Evolutionary conservation across 2,797 vertebrate species (phyloP).

Genomic region (Sebastes vulpes): DNA sequence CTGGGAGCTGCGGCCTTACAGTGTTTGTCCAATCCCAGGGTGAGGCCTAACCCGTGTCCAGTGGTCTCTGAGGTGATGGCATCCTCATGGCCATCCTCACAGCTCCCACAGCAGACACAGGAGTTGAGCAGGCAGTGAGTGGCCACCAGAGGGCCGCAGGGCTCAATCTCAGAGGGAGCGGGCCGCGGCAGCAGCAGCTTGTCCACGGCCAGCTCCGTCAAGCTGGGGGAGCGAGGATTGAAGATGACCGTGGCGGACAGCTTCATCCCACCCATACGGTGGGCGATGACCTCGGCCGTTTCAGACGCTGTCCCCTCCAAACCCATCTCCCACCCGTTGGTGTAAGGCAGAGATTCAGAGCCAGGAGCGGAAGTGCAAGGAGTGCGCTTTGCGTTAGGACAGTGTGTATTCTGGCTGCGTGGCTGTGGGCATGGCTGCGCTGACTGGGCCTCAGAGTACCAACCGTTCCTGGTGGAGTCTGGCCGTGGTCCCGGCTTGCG

Average conservation of each 20-base stretch:
- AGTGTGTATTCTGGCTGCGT: slow-evolving; percentile 59
- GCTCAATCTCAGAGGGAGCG: slow-evolving; percentile 70
- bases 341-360: slow-evolving; percentile 83
- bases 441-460: slow-evolving; percentile 70
- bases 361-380: slow-evolving; percentile 71
- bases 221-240: slow-evolving; percentile 92
- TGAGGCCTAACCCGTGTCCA: slow-evolving; percentile 71
- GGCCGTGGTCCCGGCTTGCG: slow-evolving; percentile 46
- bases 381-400: slow-evolving; percentile 68
- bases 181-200: slow-evolving; percentile 79
- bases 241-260: slow-evolving; percentile 98
- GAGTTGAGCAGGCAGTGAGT: slow-evolving; percentile 95
- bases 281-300: slow-evolving; percentile 93
- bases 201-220: slow-evolving; percentile 83
- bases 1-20: slow-evolving; percentile 79
- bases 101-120: slow-evolving; percentile 96
- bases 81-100: slow-evolving; percentile 90
- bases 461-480: slow-evolving; percentile 72
- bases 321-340: slow-evolving; percentile 90
- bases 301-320: slow-evolving; percentile 84
- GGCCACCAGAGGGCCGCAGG: slow-evolving; percentile 86
- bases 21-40: slow-evolving; percentile 81
- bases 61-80: slow-evolving; percentile 60
- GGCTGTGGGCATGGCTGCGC: slow-evolving; percentile 76
- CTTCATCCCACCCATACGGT: slow-evolving; percentile 98